Evolutionary conservation across 2,888 invertebrate genomes (phyloP).

Genomic region (Pterostichus niger): DNA sequence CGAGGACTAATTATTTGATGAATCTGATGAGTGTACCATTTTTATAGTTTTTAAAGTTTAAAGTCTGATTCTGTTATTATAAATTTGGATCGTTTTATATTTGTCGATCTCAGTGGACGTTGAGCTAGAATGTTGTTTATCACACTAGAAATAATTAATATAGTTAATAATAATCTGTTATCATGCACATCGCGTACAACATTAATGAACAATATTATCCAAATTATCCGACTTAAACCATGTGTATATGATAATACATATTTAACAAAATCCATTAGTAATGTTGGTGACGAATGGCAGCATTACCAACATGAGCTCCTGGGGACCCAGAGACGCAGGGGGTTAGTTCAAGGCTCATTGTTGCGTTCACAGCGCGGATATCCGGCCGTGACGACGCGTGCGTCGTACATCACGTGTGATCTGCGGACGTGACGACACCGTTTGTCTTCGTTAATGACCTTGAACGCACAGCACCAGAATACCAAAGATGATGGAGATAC

Average conservation of each 20-base stretch:
- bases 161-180: no score
- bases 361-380: neutral
- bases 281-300: neutral
- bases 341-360: constrained; percentile 31
- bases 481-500: neutral
- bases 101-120: no score
- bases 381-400: constrained; percentile 26
- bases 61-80: no score
- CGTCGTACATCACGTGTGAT: neutral
- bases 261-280: constrained; percentile 13
- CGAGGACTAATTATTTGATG: no score
- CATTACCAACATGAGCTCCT: neutral
- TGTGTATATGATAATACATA: constrained; percentile 8
- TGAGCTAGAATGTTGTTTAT: no score
- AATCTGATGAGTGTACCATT: no score
- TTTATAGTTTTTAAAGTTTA: no score
- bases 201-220: neutral
- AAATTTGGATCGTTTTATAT: no score
- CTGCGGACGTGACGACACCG: constrained; percentile 1
- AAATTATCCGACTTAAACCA: neutral
- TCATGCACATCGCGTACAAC: no score
- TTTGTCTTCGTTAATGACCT: constrained; percentile 22
- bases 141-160: no score
- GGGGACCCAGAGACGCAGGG: neutral
- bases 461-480: neutral